Conservation (phyloP, 2,797 vertebrate species). For the Manis pentadactyla region DNA sequence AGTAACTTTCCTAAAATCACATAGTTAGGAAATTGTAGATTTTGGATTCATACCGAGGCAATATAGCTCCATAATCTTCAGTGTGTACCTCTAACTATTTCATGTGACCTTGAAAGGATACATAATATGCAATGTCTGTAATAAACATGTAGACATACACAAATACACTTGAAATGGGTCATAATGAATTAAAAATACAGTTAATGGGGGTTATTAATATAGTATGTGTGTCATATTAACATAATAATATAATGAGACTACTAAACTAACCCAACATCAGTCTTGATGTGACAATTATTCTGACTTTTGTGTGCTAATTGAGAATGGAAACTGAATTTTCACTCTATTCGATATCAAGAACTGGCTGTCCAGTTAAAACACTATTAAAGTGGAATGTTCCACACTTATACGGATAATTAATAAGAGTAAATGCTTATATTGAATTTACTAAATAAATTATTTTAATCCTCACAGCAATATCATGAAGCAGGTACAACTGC, state of each 20-base stretch:
- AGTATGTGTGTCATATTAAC: neutral
- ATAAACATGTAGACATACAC: neutral
- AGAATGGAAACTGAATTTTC: neutral
- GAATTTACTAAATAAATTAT: slow-evolving; percentile 3
- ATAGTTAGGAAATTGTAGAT: slow-evolving; percentile 12
- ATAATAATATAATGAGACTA: neutral
- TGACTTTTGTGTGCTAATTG: neutral
- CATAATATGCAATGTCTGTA: neutral
- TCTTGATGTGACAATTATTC: neutral
- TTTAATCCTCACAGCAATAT: neutral
- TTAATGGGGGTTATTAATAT: neutral
- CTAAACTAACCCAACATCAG: neutral
- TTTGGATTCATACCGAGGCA: neutral
- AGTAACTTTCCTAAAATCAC: neutral
- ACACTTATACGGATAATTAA: neutral
- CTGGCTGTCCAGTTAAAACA: neutral
- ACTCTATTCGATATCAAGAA: neutral
- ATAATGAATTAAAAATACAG: slow-evolving; percentile 1
- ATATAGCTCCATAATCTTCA: neutral
- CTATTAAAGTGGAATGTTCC: neutral
- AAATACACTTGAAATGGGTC: neutral
- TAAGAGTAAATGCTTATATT: neutral
- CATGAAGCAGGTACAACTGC: neutral
- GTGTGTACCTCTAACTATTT: neutral
- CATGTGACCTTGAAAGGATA: neutral